phyloP scores from a whole-genome alignment of 23 tunicate species.

The Corella eumyota region DNA sequence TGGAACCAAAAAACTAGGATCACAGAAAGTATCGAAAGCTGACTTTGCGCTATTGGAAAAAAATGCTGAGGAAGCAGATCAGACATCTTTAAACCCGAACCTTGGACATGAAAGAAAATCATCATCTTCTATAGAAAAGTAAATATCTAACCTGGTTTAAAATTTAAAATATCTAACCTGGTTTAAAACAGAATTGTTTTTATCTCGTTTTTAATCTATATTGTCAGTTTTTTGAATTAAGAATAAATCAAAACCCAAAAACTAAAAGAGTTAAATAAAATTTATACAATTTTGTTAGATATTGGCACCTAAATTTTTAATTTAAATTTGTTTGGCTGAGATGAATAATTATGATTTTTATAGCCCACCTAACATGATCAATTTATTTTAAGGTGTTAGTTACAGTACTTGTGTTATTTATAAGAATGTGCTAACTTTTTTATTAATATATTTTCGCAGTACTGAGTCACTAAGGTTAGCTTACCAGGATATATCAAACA shows the following conservation, averaged over 20 bases:
- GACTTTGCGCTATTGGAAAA: slow-evolving; percentile 78
- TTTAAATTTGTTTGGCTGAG: too few species aligned
- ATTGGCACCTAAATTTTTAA: too few species aligned
- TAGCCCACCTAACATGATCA: neutral
- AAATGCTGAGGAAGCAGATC: slow-evolving; percentile 72
- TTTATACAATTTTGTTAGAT: neutral
- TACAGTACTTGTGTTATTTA: neutral
- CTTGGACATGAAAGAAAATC: too few species aligned
- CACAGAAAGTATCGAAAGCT: slow-evolving; percentile 58
- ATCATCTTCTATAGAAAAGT: too few species aligned
- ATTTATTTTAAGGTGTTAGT: neutral
- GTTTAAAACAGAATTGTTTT: too few species aligned
- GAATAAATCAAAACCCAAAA: neutral
- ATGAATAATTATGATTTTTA: neutral
- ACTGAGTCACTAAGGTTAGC: slow-evolving; percentile 51
- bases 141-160: too few species aligned
- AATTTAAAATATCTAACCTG: too few species aligned
- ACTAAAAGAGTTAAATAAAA: neutral
- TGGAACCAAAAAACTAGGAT: slow-evolving; percentile 83
- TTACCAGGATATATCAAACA: slow-evolving; percentile 40
- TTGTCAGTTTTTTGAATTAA: too few species aligned
- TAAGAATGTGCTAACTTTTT: neutral
- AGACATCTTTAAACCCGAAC: too few species aligned
- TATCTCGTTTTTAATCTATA: too few species aligned
- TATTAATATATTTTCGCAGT: slow-evolving; percentile 6